Evolutionary conservation across 2,888 invertebrate genomes (phyloP), one percentile per base, ranked within the genome.

Genomic region (Pheosia tremula): DNA sequence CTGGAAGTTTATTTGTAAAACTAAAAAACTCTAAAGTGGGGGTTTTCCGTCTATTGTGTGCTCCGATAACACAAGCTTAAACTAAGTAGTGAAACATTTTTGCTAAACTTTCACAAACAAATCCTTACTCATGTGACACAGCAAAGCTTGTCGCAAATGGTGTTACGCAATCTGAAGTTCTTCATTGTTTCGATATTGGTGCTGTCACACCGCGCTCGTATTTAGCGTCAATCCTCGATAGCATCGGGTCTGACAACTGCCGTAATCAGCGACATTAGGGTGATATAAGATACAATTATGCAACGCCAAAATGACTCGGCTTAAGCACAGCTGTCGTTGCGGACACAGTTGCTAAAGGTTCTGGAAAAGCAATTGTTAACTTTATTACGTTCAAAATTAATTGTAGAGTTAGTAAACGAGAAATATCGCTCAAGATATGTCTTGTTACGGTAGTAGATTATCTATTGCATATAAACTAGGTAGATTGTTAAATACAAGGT

Each of bases 141-240:
- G 84, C 81, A 74, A 78, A 78, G 81, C 81, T 84, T 84, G 84
- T 85, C 83, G 82, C 84, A 88, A 90, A 88, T 86, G 83, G 84
- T 78, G 83, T 93, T 91, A 84, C 88, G 85, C 82, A 92, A 93
- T 78, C 75, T 75, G 74, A 67, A 78, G 88, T 85, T 85, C 86
- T 88, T 91, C 91, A 92, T 93, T 92, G 93, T 93, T 86, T 89
- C 84, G 89, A 87, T 91, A 91, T 89, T 88, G 89, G 81, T 84
- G 84, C 87, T 92, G 92, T 91, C 91, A 91, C 88, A 83, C 85
- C 77, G 87, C 80, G 78, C 81, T 88, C 88, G 90, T 91, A 93
- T 93, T 93, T 93, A 93, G 88, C 88, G 92, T 93, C 93, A 93
- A 87, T 92, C 91, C 82, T 83, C 80, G 93, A 93, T 92, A 91